Base-by-base conservation (phyloP, 2,797 vertebrate genomes). In the Paramormyrops hopkinsi region DNA sequence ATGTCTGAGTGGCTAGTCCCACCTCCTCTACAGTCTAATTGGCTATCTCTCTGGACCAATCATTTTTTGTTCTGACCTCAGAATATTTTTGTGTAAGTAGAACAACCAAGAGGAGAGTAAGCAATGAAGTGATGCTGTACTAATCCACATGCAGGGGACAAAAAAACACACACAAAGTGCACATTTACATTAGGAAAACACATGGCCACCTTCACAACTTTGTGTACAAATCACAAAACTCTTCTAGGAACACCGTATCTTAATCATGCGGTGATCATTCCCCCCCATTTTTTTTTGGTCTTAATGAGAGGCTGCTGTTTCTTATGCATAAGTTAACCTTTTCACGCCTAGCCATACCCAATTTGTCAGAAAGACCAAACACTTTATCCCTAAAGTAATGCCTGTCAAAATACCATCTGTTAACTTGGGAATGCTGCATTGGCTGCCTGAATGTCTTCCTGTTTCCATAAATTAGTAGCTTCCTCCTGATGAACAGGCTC, bases 391-490 rank as follows among this genome's bases (percentile, higher is more conserved):
- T 82, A 14, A 92, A 90, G 79, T 93, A 92, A 93, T 91, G 56
- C 90, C 91, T 90, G 91, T 92, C 91, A 93, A 85, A 92, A 88
- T 90, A 92, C 92, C 93, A 94, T 93, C 92, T 94, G 92, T 92
- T 94, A 92, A 88, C 93, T 91, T 91, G 91, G 90, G 88, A 93
- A 91, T 92, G 93, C 88, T 91, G 93, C 87, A 91, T 73, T 46
- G 90, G 90, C 90, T 50, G 89, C 91, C 90, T 94, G 88, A 90
- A 92, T 92, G 88, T 91, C 89, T 91, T 93, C 88, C 92, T 90
- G 87, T 90, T 93, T 92, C 90, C 91, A 93, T 94, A 93, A 93
- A 93, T 92, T 91, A 92, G 89, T 91, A 90, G 84, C 89, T 91
- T 88, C 89, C 50, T 90, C 92, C 59, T 90, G 92, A 89, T 87